Evolutionary conservation across 37 sponge, comb jelly and placozoan species (phyloP).

Genomic region (Eunapius fragilis): DNA sequence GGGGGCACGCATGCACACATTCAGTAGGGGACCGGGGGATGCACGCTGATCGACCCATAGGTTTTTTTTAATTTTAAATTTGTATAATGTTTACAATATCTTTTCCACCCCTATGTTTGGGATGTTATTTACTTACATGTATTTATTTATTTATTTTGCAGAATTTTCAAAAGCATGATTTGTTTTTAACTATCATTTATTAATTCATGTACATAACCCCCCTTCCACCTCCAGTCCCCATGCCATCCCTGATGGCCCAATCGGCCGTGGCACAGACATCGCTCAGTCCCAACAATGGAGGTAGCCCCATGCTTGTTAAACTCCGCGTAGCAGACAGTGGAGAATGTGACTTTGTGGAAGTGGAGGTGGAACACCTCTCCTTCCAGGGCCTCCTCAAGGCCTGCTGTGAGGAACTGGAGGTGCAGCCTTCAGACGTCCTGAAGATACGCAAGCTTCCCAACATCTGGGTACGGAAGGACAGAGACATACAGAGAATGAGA

Average conservation of each 20-base stretch:
- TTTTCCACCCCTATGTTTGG: not conserved
- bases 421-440: slow-evolving; percentile 19
- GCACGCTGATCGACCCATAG: not conserved
- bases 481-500: slow-evolving; percentile 70
- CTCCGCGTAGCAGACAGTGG: slow-evolving; percentile 59
- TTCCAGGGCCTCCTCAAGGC: slow-evolving; percentile 42
- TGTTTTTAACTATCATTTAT: not conserved
- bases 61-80: not conserved
- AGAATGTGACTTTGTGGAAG: slow-evolving; percentile 83
- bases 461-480: slow-evolving; percentile 79
- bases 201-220: not conserved
- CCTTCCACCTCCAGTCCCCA: not conserved
- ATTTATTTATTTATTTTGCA: not conserved
- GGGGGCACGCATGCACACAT: not conserved
- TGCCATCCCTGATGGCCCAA: not conserved
- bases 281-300: not conserved
- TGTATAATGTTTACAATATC: not conserved
- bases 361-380: slow-evolving; percentile 57
- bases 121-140: not conserved
- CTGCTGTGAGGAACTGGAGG: slow-evolving; percentile 72
- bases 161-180: not conserved
- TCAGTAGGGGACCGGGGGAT: not conserved
- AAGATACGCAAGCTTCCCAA: slow-evolving; percentile 94
- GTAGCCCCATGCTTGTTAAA: slow-evolving; percentile 43
- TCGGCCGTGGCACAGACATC: not conserved